Conservation (phyloP, 2,888 invertebrate genomes). For the Latrodectus hesperus region DNA sequence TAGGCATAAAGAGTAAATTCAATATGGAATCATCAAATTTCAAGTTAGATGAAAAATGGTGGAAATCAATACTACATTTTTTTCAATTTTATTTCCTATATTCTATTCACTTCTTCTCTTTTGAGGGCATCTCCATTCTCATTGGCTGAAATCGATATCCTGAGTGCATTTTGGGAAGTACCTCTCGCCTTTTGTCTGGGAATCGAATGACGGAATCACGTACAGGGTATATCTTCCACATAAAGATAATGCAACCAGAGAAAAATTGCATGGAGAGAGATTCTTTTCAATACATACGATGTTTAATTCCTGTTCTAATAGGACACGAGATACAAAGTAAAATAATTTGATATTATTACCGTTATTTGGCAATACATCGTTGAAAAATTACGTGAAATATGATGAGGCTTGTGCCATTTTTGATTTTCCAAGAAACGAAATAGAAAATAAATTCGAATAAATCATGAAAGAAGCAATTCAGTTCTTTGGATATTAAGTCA, state of each 20-base stretch:
- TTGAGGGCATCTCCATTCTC: not conserved
- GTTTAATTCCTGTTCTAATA: too few species aligned
- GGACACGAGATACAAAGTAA: too few species aligned
- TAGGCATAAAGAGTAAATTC: not conserved
- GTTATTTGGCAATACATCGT: too few species aligned
- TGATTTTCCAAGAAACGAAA: too few species aligned
- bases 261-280: not conserved
- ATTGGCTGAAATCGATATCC: slow-evolving; percentile 30
- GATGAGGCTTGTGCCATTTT: too few species aligned
- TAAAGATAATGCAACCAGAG: slow-evolving; percentile 1
- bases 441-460: too few species aligned
- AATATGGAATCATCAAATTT: not conserved
- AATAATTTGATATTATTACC: too few species aligned
- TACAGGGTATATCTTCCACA: not conserved
- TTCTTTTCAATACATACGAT: not conserved
- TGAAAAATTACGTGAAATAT: too few species aligned
- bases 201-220: slow-evolving; percentile 2
- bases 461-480: too few species aligned
- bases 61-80: not conserved
- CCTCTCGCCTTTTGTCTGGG: slow-evolving; percentile 18
- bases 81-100: not conserved
- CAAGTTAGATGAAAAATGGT: not conserved
- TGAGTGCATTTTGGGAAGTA: slow-evolving; percentile 19
- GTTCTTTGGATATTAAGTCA: too few species aligned
- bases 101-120: not conserved